These are phyloP conservation scores for Bolborhynchus lineola DNA, from an alignment of 2,113 vertebrate genomes.

Conservation along the genomic window DNA sequence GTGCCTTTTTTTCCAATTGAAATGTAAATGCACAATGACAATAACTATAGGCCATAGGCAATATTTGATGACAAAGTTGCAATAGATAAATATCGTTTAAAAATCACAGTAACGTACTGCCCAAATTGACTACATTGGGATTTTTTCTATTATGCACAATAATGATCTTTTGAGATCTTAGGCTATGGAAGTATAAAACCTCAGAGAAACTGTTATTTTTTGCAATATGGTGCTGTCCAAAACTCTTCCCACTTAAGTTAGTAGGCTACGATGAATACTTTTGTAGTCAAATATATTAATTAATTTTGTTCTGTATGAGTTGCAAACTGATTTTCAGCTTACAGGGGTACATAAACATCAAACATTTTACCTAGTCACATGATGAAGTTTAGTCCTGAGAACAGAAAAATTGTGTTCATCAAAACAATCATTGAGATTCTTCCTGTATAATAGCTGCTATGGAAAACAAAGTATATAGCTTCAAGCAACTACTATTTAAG, in stretches of 20 bases:
- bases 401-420: accelerated
- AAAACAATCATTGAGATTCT: neutral
- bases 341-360: neutral
- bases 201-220: neutral
- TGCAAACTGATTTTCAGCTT: neutral
- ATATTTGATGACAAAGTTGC: constrained; percentile 81
- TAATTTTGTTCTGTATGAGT: neutral
- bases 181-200: neutral
- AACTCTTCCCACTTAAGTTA: neutral
- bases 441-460: neutral
- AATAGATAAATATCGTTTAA: constrained; percentile 80
- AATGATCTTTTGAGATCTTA: constrained; percentile 15
- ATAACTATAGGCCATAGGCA: constrained; percentile 78
- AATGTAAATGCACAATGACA: constrained; percentile 77
- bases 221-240: neutral
- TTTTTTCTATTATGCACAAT: constrained; percentile 28
- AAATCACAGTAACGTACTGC: constrained; percentile 57
- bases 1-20: constrained; percentile 76
- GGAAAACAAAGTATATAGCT: neutral
- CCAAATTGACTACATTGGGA: constrained; percentile 48
- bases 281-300: neutral
- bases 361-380: neutral
- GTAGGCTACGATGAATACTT: neutral
- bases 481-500: neutral
- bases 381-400: neutral